A percentile compares a stretch with the other conserved stretches of the same genome.
These are phyloP conservation scores for Trypoxylon attenuatum DNA, from an alignment of 2,888 invertebrate genomes.

Conservation along the genomic window DNA sequence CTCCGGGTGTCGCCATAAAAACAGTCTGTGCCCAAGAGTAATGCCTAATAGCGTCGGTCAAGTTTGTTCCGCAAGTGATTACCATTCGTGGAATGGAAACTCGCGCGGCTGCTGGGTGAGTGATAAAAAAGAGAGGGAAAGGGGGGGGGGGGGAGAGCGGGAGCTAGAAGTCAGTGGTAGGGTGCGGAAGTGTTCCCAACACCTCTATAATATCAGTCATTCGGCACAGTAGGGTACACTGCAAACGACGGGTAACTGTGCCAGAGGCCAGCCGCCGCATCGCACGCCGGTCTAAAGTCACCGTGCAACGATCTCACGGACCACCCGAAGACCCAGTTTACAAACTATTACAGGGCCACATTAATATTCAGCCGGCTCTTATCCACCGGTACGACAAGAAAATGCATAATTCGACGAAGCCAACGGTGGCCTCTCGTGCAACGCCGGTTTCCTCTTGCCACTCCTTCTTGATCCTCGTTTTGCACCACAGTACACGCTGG, in stretches of 20 bases:
- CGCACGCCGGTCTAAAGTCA: slow-evolving; percentile 24
- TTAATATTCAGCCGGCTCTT: slow-evolving; percentile 73
- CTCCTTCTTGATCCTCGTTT: not conserved
- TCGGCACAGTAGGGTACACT: slow-evolving; percentile 19
- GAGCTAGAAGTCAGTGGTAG: too few species aligned
- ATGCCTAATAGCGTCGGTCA: too few species aligned
- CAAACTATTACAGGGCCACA: slow-evolving; percentile 69
- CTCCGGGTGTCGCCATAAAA: too few species aligned
- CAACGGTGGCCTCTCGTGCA: slow-evolving; percentile 12
- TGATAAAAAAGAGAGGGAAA: too few species aligned
- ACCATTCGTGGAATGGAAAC: too few species aligned
- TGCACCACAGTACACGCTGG: not conserved
- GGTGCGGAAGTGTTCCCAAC: not conserved
- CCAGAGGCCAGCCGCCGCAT: too few species aligned
- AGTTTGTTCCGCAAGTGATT: too few species aligned
- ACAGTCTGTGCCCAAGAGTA: too few species aligned
- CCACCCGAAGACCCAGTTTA: slow-evolving; percentile 66
- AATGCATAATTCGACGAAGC: slow-evolving; percentile 69
- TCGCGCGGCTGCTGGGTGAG: too few species aligned
- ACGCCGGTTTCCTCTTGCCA: not conserved
- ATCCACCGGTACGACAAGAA: slow-evolving; percentile 71
- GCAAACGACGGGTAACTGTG: slow-evolving; percentile 4
- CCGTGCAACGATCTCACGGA: slow-evolving; percentile 29
- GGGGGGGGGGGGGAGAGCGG: too few species aligned
- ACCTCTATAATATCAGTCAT: slow-evolving; percentile 20